Evolutionary conservation across 1,140 invertebrate genomes (phyloP), one percentile per base, ranked within the genome.

Genomic region (Platorchestia sp.): DNA sequence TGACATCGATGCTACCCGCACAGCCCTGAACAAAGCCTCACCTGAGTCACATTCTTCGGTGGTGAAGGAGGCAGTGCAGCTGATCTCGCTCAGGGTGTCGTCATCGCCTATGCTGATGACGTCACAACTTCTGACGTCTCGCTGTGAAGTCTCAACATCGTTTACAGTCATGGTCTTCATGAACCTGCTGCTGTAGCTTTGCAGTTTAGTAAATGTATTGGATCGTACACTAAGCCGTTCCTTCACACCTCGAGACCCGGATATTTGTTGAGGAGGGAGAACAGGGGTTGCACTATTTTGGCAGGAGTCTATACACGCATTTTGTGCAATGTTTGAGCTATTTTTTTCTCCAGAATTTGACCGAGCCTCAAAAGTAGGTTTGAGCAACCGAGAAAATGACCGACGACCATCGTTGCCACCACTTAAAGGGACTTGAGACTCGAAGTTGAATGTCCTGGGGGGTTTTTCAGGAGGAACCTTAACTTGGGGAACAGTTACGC

Each of bases 31-130:
- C 59, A 75, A 75, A 75, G 59, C 59, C 91, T 44, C 40, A 93
- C 91, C 91, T 93, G 91, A 93, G 45, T 93, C 91, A 44, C 91
- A 93, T 93, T 93, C 91, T 47, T 93, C 91, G 10, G 91, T 93
- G 45, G 91, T 93, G 91, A 93, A 93, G 40, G 91, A 93, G 91
- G 91, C 45, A 47, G 43, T 44, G 45, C 91, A 93, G 91, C 91
- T 93, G 36, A 93, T 42, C 45, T 93, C 91, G 45, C 91, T 93
- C 6, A 44, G 91, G 36, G 91, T 93, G 91, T 93, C 91, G 91
- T 93, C 91, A 93, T 93, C 91, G 10, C 43, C 45, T 42, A 45
- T 47, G 45, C 91, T 47, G 45, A 45, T 93, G 91, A 93, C 91
- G 91, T 93, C 91, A 45, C 44, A 93, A 16, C 7, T 45, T 45